Percentiles rank a stretch among this genome's conserved stretches.
Conservation (phyloP, 2,797 vertebrate genomes). For the Spinibarbus caldwelli region DNA sequence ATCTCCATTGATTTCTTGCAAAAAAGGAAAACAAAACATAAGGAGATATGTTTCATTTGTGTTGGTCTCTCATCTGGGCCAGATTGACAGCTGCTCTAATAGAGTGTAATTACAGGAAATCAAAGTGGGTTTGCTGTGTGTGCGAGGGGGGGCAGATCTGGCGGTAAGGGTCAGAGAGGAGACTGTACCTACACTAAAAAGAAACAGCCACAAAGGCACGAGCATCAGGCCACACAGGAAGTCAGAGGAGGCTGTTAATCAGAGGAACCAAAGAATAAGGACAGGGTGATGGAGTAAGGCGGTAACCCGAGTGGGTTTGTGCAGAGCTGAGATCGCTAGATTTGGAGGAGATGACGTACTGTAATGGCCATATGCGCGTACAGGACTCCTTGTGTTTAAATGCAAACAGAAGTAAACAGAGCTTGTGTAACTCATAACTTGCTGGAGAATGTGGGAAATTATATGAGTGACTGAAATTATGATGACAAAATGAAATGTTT, state of each 20-base stretch:
- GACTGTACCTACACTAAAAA: conserved; percentile 69
- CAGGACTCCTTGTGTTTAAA: conserved; percentile 22
- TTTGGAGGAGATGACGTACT: conserved; percentile 38
- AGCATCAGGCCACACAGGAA: conserved; percentile 80
- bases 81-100: conserved; percentile 83
- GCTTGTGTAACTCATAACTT: background rate
- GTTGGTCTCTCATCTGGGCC: conserved; percentile 79
- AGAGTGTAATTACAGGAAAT: conserved; percentile 84
- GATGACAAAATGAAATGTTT: background rate
- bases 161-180: conserved; percentile 69
- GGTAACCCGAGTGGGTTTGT: conserved; percentile 67
- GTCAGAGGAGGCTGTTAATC: conserved; percentile 75
- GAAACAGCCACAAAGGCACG: conserved; percentile 53
- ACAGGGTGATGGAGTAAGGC: conserved; percentile 59
- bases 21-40: conserved; percentile 59
- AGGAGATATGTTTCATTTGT: conserved; percentile 76
- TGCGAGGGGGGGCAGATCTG: conserved; percentile 43
- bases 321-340: conserved; percentile 28
- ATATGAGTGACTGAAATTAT: conserved; percentile 11
- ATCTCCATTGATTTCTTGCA: conserved; percentile 31
- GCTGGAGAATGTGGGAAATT: conserved; percentile 12
- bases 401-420: conserved; percentile 42
- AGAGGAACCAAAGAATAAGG: conserved; percentile 70
- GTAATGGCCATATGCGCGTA: background rate
- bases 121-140: conserved; percentile 75